phyloP scores from a whole-genome alignment of 2,888 invertebrate species.

The Drosophila rubida region DNA sequence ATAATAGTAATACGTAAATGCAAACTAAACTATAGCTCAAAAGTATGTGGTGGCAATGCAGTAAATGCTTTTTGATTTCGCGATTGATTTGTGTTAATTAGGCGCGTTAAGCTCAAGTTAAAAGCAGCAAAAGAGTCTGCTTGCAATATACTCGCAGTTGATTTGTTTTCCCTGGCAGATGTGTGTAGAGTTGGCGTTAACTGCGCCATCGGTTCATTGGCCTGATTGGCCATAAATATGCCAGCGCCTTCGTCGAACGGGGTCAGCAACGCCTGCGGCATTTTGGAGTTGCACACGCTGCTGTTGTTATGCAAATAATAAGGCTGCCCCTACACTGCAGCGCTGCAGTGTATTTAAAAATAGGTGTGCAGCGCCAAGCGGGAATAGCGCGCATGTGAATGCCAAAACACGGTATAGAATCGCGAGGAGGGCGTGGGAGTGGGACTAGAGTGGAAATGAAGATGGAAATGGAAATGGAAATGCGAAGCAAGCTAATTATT shows the following conservation, averaged over 20 bases:
- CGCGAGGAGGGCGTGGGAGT: background rate
- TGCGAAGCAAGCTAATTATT: slow-evolving; percentile 58
- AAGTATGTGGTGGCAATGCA: no score
- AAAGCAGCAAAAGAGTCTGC: no score
- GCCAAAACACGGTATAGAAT: background rate
- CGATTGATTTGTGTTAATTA: no score
- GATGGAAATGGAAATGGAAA: background rate
- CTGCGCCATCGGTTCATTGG: no score
- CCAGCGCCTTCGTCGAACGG: background rate
- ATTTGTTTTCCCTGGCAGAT: no score
- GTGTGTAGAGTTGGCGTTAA: no score
- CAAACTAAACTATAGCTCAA: no score
- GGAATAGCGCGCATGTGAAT: slow-evolving; percentile 13
- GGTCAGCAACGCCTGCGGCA: slow-evolving; percentile 2
- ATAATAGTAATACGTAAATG: no score
- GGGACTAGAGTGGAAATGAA: no score
- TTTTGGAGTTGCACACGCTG: background rate
- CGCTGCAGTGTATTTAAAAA: background rate
- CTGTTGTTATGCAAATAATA: background rate
- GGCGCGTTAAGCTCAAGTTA: no score
- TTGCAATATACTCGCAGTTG: no score
- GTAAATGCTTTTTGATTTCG: no score
- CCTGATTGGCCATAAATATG: background rate
- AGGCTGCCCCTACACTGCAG: background rate
- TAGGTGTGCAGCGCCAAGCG: slow-evolving; percentile 28